Conservation (phyloP, 1,140 invertebrate species). For the Zaprionus inermis region DNA sequence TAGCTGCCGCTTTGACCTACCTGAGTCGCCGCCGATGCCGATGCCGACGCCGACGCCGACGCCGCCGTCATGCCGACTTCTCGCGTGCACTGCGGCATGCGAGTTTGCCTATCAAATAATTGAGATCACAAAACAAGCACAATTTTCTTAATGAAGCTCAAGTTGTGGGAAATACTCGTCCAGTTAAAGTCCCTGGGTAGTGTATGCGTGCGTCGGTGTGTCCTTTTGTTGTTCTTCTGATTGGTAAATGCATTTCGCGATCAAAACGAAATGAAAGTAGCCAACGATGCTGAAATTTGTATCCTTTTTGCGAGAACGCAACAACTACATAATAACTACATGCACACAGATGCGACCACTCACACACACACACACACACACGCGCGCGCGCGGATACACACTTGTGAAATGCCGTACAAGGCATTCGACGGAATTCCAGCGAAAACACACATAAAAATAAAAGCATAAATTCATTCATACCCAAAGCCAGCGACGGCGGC, state of each 20-base stretch:
- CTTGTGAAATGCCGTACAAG: conserved; percentile 33
- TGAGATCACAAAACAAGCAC: background rate
- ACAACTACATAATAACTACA: conserved; percentile 21
- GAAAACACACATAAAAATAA: conserved; percentile 65
- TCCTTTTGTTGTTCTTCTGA: background rate
- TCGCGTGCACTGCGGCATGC: conserved; percentile 4
- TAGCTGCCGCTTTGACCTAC: conserved; percentile 50
- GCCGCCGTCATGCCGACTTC: background rate
- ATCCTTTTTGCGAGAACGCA: conserved; percentile 37
- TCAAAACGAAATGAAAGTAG: conserved; percentile 29
- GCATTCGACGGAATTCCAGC: conserved; percentile 58
- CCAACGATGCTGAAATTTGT: conserved; percentile 32
- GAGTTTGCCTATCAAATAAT: conserved; percentile 9
- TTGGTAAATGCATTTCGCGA: conserved; percentile 30
- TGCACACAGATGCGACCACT: conserved; percentile 7
- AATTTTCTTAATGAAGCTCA: conserved; percentile 8
- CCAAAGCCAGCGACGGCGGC: conserved; percentile 22
- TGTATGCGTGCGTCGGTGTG: conserved; percentile 12
- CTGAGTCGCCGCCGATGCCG: conserved; percentile 10
- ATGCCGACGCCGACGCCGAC: background rate
- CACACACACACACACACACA: conserved; percentile 2
- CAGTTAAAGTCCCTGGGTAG: background rate
- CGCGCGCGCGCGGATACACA: background rate
- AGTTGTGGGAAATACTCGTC: background rate
- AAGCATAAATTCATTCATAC: conserved; percentile 71